Percentiles rank a stretch among this genome's conserved stretches.
phyloP scores from a whole-genome alignment of 2,888 invertebrate genomes.

The Tubulanus polymorphus region DNA sequence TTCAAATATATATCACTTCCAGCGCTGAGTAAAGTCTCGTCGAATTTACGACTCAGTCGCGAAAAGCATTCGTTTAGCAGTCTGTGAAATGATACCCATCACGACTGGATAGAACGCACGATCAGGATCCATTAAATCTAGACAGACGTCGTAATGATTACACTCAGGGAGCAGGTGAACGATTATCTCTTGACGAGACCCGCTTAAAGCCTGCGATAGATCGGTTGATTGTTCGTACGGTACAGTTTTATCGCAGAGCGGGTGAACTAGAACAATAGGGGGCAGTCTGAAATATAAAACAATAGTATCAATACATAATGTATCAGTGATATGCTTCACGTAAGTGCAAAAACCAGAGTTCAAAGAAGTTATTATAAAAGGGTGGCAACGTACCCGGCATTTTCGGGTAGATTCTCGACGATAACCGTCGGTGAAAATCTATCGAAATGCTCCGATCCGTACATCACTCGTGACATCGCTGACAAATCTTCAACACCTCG shows the following conservation, averaged over 20 bases:
- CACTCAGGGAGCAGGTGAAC: constrained; percentile 40
- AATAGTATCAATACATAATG: background rate
- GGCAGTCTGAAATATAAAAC: constrained; percentile 36
- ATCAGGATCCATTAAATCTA: constrained; percentile 39
- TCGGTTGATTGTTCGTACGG: constrained; percentile 34
- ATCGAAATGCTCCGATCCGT: constrained; percentile 44
- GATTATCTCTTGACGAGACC: constrained; percentile 29
- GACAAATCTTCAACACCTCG: constrained; percentile 46
- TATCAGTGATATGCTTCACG: too few relatives aligned
- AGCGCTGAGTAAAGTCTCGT: too few relatives aligned
- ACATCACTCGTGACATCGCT: constrained; percentile 44
- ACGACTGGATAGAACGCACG: constrained; percentile 30
- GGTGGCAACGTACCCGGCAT: constrained; percentile 26
- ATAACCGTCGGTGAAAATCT: constrained; percentile 42
- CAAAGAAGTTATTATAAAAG: background rate
- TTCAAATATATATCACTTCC: too few relatives aligned
- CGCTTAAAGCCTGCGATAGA: constrained; percentile 33
- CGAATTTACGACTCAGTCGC: too few relatives aligned
- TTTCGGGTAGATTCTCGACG: constrained; percentile 27
- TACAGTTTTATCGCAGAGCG: constrained; percentile 38
- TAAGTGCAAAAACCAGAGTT: too few relatives aligned
- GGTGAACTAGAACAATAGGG: constrained; percentile 40
- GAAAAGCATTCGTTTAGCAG: constrained; percentile 23
- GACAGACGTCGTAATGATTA: constrained; percentile 39
- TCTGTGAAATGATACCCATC: constrained; percentile 33